Evolutionary conservation across 2,797 vertebrate genomes (phyloP).

Genomic region (Anomalospiza imberbis): DNA sequence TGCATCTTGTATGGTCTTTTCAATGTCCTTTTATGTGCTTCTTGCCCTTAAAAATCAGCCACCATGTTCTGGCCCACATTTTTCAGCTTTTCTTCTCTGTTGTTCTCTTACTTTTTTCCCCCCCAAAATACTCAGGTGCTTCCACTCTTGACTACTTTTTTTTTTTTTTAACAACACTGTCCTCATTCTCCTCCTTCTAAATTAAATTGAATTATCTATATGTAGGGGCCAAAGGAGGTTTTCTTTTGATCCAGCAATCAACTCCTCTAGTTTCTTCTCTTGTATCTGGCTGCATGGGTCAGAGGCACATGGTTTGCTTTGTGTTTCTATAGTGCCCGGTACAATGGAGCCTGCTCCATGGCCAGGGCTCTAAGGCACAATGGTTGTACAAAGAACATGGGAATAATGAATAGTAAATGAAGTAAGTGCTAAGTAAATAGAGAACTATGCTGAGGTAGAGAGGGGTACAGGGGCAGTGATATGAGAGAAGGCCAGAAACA

Average conservation of each 20-base stretch:
- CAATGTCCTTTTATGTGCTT: not conserved
- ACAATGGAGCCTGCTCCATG: not conserved
- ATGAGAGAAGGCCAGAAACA: not conserved
- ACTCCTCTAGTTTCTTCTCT: constrained; percentile 4
- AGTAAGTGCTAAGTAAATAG: constrained; percentile 24
- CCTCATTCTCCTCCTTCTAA: not conserved
- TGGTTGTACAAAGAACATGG: not conserved
- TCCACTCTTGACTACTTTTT: not conserved
- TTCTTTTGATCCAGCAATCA: not conserved
- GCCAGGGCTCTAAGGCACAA: not conserved
- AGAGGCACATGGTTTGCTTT: constrained; percentile 12
- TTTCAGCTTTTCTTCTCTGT: not conserved
- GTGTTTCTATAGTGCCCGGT: not conserved
- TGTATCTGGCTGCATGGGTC: constrained; percentile 19
- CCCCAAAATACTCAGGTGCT: not conserved
- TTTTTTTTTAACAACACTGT: not conserved
- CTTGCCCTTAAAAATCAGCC: not conserved
- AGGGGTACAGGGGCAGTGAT: not conserved
- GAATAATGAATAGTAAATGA: constrained; percentile 29
- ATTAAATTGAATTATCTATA: not conserved
- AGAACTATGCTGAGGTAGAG: not conserved
- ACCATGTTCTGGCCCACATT: not conserved
- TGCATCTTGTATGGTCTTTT: not conserved
- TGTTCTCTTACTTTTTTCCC: accelerated
- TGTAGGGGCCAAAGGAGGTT: constrained; percentile 11